Percentiles rank a stretch among this genome's conserved stretches.
phyloP scores from a whole-genome alignment of 1,140 invertebrate genomes.

The Araneus ventricosus region DNA sequence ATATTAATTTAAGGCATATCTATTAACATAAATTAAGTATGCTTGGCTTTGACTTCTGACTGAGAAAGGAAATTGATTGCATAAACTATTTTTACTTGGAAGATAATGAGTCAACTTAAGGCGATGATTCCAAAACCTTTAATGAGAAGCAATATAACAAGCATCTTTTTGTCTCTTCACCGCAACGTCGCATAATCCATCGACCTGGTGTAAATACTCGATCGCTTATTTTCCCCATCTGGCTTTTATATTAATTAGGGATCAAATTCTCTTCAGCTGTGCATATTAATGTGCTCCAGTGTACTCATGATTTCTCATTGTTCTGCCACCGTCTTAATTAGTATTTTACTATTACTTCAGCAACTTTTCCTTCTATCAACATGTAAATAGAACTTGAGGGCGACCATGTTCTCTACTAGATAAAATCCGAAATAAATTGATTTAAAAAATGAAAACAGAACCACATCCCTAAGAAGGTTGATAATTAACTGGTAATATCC shows the following conservation, averaged over 20 bases:
- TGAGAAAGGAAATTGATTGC: too few species aligned
- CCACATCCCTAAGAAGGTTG: neutral
- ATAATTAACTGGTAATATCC: neutral
- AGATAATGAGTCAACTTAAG: too few species aligned
- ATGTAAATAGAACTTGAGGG: neutral
- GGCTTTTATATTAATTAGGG: neutral
- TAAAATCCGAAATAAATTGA: neutral
- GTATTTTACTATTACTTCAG: neutral
- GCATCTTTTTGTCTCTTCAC: too few species aligned
- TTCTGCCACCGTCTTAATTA: neutral
- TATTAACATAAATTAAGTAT: too few species aligned
- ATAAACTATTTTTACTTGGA: too few species aligned
- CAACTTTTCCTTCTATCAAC: neutral
- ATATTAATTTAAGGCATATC: too few species aligned
- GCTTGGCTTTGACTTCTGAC: too few species aligned
- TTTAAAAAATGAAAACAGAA: neutral
- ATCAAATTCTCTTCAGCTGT: neutral
- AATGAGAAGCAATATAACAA: too few species aligned
- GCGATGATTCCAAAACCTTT: too few species aligned
- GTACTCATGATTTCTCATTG: neutral
- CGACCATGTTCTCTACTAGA: neutral
- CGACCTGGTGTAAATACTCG: too few species aligned
- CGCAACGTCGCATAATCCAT: too few species aligned
- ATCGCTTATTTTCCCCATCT: neutral
- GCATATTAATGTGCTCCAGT: neutral